These are phyloP conservation scores for Laspeyria flexula DNA, from an alignment of 2,888 invertebrate genomes.

Conservation along the genomic window DNA sequence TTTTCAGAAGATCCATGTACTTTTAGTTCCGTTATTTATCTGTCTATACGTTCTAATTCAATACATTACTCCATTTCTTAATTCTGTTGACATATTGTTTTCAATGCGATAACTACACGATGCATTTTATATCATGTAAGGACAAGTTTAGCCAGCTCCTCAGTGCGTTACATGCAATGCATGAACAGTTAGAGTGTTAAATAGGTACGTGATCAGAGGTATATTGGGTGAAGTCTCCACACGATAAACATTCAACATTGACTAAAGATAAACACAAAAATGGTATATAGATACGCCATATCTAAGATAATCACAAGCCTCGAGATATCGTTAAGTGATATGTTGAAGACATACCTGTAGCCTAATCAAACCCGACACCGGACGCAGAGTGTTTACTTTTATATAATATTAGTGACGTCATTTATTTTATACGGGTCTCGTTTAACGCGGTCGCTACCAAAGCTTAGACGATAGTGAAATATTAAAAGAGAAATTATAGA, in stretches of 20 bases:
- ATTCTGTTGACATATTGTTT: no score
- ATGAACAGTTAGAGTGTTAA: no score
- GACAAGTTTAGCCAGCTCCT: no score
- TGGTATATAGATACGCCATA: slow-evolving; percentile 46
- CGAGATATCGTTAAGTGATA: slow-evolving; percentile 58
- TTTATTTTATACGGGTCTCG: slow-evolving; percentile 22
- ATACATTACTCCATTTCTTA: no score
- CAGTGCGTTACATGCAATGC: no score
- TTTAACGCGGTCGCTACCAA: slow-evolving; percentile 6
- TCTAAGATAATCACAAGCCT: slow-evolving; percentile 66
- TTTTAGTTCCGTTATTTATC: no score
- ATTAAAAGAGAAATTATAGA: slow-evolving; percentile 33
- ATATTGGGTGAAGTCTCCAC: slow-evolving; percentile 5
- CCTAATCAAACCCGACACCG: slow-evolving; percentile 41
- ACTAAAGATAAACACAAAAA: slow-evolving; percentile 42
- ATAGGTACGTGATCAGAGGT: slow-evolving; percentile 8
- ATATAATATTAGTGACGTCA: slow-evolving; percentile 51
- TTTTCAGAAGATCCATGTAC: no score
- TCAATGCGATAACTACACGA: no score
- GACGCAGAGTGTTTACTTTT: slow-evolving; percentile 52
- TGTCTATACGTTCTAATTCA: no score
- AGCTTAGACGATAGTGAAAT: slow-evolving; percentile 8
- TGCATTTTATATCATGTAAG: no score
- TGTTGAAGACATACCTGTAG: slow-evolving; percentile 37
- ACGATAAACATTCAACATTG: slow-evolving; percentile 23